Percentiles rank a stretch among this genome's conserved stretches.
Conservation (phyloP, 2,797 vertebrate species). For the Gambusia yucatana region DNA sequence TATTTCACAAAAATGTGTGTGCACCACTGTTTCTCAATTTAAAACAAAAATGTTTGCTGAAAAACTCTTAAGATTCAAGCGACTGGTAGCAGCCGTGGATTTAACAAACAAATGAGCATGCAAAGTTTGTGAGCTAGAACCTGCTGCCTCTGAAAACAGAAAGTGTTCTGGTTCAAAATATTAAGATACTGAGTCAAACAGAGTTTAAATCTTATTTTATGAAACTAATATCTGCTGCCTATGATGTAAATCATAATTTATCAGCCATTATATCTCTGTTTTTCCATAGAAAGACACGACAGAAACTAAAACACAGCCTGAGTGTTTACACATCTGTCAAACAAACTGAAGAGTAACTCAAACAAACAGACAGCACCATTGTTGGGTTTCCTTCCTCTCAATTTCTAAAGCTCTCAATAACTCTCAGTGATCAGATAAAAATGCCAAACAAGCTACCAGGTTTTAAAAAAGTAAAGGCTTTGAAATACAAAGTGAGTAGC, state of each 20-base stretch:
- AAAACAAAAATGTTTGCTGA: slow-evolving; percentile 28
- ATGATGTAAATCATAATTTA: not conserved
- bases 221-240: not conserved
- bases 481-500: slow-evolving; percentile 15
- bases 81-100: not conserved
- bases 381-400: slow-evolving; percentile 15
- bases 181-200: not conserved
- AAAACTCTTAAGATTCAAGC: not conserved
- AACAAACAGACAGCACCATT: slow-evolving; percentile 46
- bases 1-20: slow-evolving; percentile 23
- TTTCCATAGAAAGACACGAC: not conserved
- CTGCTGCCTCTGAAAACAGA: not conserved
- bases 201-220: not conserved
- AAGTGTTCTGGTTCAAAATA: not conserved
- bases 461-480: slow-evolving; percentile 17
- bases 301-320: slow-evolving; percentile 3
- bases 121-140: slow-evolving; percentile 29
- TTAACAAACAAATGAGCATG: slow-evolving; percentile 58
- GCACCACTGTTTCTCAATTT: slow-evolving; percentile 10
- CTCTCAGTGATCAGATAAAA: slow-evolving; percentile 17
- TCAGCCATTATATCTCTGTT: not conserved
- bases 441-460: not conserved
- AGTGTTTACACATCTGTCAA: slow-evolving; percentile 49
- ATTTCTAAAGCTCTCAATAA: slow-evolving; percentile 8
- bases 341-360: slow-evolving; percentile 43